Evolutionary conservation across 53 echinoderm and acorn worm genomes (phyloP), one percentile per base, ranked within the genome.

Genomic region (Patiria pectinifera): DNA sequence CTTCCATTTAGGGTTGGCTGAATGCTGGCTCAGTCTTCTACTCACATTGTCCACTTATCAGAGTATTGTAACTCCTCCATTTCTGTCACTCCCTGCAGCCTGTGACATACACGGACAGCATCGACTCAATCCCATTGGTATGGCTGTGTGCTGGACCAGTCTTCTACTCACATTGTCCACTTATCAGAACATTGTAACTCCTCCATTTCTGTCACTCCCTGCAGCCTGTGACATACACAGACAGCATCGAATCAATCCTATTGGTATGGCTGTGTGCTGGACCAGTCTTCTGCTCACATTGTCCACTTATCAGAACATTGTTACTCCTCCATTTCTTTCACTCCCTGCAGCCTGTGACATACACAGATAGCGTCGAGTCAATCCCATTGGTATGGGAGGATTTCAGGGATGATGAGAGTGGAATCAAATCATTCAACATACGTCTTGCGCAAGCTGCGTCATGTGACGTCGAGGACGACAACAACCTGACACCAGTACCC

Each of bases 381-480:
- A 24, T 92, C 21, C 23, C 84, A 6, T 62, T 92, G 10, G 59
- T 21, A 15, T 92, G 92, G 92, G 85, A 84, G 26, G 85, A 74
- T 15, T 92, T 74, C 75, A 49, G 60, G 11, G 92, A 92, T 76
- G 70, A 83, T 24, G 92, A 92, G 49, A 92, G 92, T 75, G 84
- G 71, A 22, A 76, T 92, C 59, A 76, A 72, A 48, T 23, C 69
- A 35, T 92, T 83, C 35, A 76, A 75, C n/a, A 23, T 92, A 23
- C 59, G 85, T 16, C 85, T 92, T 0, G 16, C 85, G 24, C 75
- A 47, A 53, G 92, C 92, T 8, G 59, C 76, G 44, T 85, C 92
- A 6, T 92, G 92, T 26, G 26, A 71, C 13, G 78, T 76, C n/a
- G 75, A 12, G 0, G 81, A 91, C 15, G 91, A 83, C 11, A 49